Evolutionary conservation across 2,888 invertebrate genomes (phyloP), one percentile per base, ranked within the genome.

Genomic region (Priocnemis perturbator): DNA sequence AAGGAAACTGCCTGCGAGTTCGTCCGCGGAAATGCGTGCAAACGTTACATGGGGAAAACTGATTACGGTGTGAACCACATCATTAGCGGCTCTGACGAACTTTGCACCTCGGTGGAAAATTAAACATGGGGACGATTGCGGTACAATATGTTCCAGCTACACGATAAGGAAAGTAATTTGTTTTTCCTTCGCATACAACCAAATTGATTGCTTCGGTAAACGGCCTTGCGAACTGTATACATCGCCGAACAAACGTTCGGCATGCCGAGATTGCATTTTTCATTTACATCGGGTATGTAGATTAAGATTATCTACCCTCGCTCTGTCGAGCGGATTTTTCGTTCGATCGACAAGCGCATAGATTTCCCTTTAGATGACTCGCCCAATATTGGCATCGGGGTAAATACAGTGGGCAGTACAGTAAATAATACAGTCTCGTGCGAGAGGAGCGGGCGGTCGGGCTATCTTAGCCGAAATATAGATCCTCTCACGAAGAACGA

Each of bases 361-460:
- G 37, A 37, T 37, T 37, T 11, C 37, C 37, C 37, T 11, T 11
- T 11, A 37, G 37, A 37, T 11, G 37, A n/a, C 50, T 50, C 17
- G 50, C 2, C 19, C 50, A 67, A 63, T 63, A 52, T 63, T 48
- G 47, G 45, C 20, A 60, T 7, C 59, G 68, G 69, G 74, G 76
- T 71, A 80, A 83, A 79, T 82, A 71, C 63, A 61, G 69, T 76
- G 78, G 83, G 79, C 76, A 80, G 78, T 64, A 67, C 78, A 61
- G 80, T 83, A 81, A 83, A 82, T 83, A 83, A 84, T 82, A 80
- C 71, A 83, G 81, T 77, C 79, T 72, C 60, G 69, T 72, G 66
- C 47, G 60, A 17, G 60, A 61, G 63, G 55, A 64, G 53, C 52
- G 26, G 64, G 30, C 58, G 71, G 69, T 37, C 37, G 11, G 75